phyloP scores from a whole-genome alignment of 53 echinoderm and acorn worm genomes.

The Pentamera pediparva region DNA sequence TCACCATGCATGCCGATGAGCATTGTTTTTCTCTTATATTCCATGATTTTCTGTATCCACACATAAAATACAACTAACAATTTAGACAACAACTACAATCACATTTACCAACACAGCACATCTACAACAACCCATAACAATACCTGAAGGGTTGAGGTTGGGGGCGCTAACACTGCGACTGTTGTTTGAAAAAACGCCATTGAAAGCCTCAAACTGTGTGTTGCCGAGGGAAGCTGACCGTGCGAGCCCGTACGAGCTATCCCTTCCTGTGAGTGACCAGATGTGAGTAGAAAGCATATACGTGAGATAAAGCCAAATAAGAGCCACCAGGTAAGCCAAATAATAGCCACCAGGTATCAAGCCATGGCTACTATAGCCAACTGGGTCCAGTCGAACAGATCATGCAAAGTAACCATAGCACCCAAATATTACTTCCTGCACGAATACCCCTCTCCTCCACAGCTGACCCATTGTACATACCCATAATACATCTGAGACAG shows the following conservation, averaged over 20 bases:
- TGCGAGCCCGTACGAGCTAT: slow-evolving; percentile 49
- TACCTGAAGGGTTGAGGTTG: slow-evolving; percentile 92
- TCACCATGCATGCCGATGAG: neutral
- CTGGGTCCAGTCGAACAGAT: neutral
- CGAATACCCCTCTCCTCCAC: neutral
- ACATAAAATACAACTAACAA: neutral
- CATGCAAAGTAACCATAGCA: neutral
- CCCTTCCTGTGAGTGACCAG: slow-evolving; percentile 36
- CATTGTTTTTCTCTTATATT: neutral
- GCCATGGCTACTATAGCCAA: neutral
- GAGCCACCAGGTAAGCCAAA: neutral
- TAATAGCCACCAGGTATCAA: no score
- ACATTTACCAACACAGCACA: no score
- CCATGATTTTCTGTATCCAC: neutral
- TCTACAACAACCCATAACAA: neutral
- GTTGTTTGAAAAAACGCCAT: slow-evolving; percentile 39
- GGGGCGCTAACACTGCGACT: slow-evolving; percentile 90
- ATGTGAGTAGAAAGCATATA: neutral
- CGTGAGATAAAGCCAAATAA: neutral
- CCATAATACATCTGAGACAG: neutral
- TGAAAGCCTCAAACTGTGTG: slow-evolving; percentile 76
- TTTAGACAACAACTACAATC: neutral
- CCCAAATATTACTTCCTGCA: neutral
- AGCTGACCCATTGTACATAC: neutral
- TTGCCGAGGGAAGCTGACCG: slow-evolving; percentile 82